Evolutionary conservation across 2,888 invertebrate genomes (phyloP).

Genomic region (Campaea margaritaria): DNA sequence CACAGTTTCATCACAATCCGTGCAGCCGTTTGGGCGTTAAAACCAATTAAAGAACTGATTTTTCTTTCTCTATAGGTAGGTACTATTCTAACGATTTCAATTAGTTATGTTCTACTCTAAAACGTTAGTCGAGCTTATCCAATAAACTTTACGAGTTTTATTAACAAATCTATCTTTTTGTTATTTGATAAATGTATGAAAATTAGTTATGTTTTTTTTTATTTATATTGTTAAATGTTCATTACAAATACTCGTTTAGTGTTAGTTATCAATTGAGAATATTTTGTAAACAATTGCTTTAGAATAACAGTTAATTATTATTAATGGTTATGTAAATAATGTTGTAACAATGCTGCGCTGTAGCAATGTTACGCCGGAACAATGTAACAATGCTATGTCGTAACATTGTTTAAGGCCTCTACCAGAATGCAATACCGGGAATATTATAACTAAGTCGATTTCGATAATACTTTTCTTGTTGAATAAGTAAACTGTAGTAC

Average conservation of each 20-base stretch:
- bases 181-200: constrained; percentile 1
- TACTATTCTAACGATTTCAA: not conserved
- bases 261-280: constrained; percentile 13
- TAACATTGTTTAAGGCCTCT: too few relatives aligned
- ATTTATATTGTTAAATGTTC: constrained; percentile 7
- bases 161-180: constrained; percentile 8
- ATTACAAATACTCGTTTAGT: constrained; percentile 16
- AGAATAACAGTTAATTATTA: constrained; percentile 5
- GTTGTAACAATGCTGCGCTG: too few relatives aligned
- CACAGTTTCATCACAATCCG: too few relatives aligned
- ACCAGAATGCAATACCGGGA: too few relatives aligned
- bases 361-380: too few relatives aligned
- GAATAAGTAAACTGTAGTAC: too few relatives aligned
- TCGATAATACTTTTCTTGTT: too few relatives aligned
- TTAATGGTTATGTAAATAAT: not conserved
- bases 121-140: constrained; percentile 32
- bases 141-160: constrained; percentile 18
- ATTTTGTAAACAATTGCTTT: constrained; percentile 12
- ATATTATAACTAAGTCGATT: too few relatives aligned
- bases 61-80: too few relatives aligned
- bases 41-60: too few relatives aligned
- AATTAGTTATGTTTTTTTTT: constrained; percentile 11
- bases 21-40: too few relatives aligned
- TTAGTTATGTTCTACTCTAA: not conserved
- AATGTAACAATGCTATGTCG: too few relatives aligned